A percentile compares a stretch with the other conserved stretches of the same genome.
phyloP scores from a whole-genome alignment of 2,797 vertebrate genomes.

The Thalassophryne amazonica region DNA sequence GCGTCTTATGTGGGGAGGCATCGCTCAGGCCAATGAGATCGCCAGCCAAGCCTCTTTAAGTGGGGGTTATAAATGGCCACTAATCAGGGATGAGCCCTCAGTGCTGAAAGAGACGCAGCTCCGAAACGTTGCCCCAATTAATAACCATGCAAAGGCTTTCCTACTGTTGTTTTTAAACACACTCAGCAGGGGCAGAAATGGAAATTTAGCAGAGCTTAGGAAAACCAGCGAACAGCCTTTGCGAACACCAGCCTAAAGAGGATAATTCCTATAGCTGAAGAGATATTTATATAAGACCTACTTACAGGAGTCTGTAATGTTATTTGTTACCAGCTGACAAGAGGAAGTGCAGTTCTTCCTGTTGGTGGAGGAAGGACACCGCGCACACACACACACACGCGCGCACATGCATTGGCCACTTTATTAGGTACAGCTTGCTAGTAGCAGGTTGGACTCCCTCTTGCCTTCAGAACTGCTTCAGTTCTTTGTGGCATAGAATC shows the following conservation, averaged over 20 bases:
- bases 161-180: constrained; percentile 53
- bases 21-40: constrained; percentile 66
- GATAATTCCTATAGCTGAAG: constrained; percentile 60
- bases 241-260: constrained; percentile 60
- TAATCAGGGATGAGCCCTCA: constrained; percentile 75
- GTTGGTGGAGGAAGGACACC: constrained; percentile 36
- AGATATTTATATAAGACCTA: constrained; percentile 65
- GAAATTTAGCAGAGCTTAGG: constrained; percentile 65
- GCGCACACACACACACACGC: too few species aligned
- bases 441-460: too few species aligned
- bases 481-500: too few species aligned
- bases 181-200: constrained; percentile 59
- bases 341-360: constrained; percentile 5
- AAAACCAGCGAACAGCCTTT: constrained; percentile 64
- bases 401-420: too few species aligned
- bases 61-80: constrained; percentile 75
- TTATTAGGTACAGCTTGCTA: too few species aligned
- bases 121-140: constrained; percentile 77
- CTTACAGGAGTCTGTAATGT: constrained; percentile 44
- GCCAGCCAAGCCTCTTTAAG: constrained; percentile 65
- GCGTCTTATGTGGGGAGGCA: constrained; percentile 31
- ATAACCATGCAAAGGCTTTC: constrained; percentile 58
- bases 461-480: too few species aligned
- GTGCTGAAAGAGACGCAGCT: constrained; percentile 71
- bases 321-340: constrained; percentile 36